These are phyloP conservation scores for Brevimyrus niger DNA, from an alignment of 2,113 vertebrate genomes.

Conservation along the genomic window DNA sequence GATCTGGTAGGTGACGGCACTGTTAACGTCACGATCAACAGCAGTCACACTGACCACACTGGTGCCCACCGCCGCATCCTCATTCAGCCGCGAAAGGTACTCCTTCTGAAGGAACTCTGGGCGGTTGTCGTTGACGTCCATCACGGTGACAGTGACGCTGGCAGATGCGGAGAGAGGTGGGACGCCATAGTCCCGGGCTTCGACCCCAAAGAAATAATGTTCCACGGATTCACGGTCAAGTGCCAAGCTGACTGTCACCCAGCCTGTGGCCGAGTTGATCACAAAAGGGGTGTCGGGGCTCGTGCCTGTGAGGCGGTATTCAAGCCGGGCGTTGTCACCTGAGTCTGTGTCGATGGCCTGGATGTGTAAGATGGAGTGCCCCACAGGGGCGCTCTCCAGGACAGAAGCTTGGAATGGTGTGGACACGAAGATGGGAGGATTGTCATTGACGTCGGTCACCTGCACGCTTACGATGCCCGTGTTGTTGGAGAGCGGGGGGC, in stretches of 20 bases:
- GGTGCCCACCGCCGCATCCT: slow-evolving; percentile 85
- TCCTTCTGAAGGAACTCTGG: slow-evolving; percentile 92
- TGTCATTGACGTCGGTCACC: slow-evolving; percentile 93
- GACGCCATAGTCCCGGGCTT: slow-evolving; percentile 85
- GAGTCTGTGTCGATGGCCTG: slow-evolving; percentile 94
- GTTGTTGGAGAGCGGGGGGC: slow-evolving; percentile 93
- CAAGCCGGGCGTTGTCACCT: slow-evolving; percentile 81
- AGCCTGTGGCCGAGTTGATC: slow-evolving; percentile 91
- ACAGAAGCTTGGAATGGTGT: slow-evolving; percentile 94
- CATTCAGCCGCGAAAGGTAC: slow-evolving; percentile 86
- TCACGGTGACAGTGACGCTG: slow-evolving; percentile 89
- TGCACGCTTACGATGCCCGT: slow-evolving; percentile 91
- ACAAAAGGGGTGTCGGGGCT: slow-evolving; percentile 80
- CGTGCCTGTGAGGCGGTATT: slow-evolving; percentile 82
- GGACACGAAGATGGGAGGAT: slow-evolving; percentile 93
- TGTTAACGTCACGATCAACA: slow-evolving; percentile 90
- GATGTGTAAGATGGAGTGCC: slow-evolving; percentile 93
- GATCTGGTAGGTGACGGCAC: slow-evolving; percentile 93
- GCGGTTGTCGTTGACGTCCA: slow-evolving; percentile 96
- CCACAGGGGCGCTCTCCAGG: slow-evolving; percentile 85
- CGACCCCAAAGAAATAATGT: slow-evolving; percentile 90
- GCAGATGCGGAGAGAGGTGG: slow-evolving; percentile 86
- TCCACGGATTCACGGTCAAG: slow-evolving; percentile 91
- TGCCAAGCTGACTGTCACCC: slow-evolving; percentile 87
- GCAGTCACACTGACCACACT: slow-evolving; percentile 87